Percentiles rank a stretch among this genome's conserved stretches.
phyloP scores from a whole-genome alignment of 92 coral and sea anemone genomes.

The Pocillopora grandis region DNA sequence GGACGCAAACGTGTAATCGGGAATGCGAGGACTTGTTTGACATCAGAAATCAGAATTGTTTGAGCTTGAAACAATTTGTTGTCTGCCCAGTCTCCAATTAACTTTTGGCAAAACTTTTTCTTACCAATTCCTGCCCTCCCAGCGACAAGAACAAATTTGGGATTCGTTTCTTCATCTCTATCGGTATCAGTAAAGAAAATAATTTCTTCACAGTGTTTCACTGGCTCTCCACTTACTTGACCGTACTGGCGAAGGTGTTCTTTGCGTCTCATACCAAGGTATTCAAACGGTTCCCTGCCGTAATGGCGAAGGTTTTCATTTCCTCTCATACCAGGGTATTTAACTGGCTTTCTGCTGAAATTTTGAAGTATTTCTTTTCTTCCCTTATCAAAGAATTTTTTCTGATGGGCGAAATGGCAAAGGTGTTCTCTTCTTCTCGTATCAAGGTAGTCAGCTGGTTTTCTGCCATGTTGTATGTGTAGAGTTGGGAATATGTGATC shows the following conservation, averaged over 20 bases:
- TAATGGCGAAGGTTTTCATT: too few relatives aligned
- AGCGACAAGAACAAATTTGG: conserved; percentile 6
- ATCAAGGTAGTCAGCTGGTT: background rate
- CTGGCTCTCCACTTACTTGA: background rate
- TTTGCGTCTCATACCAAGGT: background rate
- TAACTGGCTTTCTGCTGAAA: conserved; percentile 2
- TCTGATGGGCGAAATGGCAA: too few relatives aligned
- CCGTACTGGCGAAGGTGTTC: background rate
- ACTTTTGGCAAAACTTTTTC: conserved; percentile 41
- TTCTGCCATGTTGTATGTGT: conserved; percentile 31
- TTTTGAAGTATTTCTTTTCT: too few relatives aligned
- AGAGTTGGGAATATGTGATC: conserved; percentile 36
- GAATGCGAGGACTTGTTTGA: background rate
- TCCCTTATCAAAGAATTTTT: too few relatives aligned
- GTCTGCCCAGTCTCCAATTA: conserved; percentile 57
- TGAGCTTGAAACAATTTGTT: background rate
- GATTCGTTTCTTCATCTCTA: background rate
- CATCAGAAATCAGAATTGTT: background rate
- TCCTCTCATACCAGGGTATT: too few relatives aligned
- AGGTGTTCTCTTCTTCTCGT: too few relatives aligned
- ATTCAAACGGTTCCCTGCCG: background rate
- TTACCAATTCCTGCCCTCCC: conserved; percentile 68
- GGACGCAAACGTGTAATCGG: conserved; percentile 24
- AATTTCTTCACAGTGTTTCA: background rate
- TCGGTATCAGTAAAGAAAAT: background rate